Evolutionary conservation across 2,888 invertebrate species (phyloP).

Genomic region (Limnephilus marmoratus): DNA sequence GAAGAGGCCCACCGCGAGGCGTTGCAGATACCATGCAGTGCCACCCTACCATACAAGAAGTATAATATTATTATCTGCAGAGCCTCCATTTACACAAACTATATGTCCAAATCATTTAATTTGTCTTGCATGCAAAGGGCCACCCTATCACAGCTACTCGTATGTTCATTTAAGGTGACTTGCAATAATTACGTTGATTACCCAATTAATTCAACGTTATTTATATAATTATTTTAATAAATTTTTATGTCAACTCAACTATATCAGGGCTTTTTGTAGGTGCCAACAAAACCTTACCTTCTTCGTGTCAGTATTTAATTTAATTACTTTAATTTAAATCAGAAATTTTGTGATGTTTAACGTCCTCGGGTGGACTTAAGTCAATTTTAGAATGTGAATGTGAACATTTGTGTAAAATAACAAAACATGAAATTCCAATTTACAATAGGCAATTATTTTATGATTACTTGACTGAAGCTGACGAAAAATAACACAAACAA

Average conservation of each 20-base stretch:
- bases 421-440: no score
- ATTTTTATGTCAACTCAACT: not conserved
- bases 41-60: not conserved
- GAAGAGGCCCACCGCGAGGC: not conserved
- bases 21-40: constrained; percentile 2
- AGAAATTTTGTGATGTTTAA: not conserved
- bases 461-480: no score
- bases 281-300: not conserved
- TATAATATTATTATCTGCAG: not conserved
- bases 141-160: not conserved
- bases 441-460: no score
- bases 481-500: no score
- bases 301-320: not conserved
- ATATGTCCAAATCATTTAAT: not conserved
- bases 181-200: not conserved
- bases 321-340: not conserved
- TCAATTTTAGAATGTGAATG: no score
- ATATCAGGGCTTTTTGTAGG: not conserved
- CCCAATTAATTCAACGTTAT: not conserved
- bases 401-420: no score
- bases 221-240: not conserved
- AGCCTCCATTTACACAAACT: not conserved
- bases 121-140: not conserved
- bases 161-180: not conserved
- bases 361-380: no score